phyloP scores from a whole-genome alignment of 2,888 invertebrate species.

The Himalopsyche kuldschensis region DNA sequence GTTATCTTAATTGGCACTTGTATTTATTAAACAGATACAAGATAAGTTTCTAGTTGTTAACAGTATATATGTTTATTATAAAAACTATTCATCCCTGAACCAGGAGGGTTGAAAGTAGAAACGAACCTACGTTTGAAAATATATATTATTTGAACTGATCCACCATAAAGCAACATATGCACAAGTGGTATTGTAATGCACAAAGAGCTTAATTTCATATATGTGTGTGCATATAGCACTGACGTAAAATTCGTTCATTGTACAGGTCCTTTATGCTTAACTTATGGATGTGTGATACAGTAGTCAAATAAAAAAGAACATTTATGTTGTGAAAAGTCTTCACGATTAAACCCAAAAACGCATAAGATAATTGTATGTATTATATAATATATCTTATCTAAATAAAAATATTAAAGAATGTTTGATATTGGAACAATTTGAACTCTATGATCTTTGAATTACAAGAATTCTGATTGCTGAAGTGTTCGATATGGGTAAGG shows the following conservation, averaged over 20 bases:
- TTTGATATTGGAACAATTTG: too few species aligned
- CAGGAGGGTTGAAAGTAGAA: neutral
- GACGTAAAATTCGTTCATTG: neutral
- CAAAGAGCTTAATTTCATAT: conserved; percentile 39
- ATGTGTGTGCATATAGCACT: neutral
- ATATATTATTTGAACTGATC: conserved; percentile 36
- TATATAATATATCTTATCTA: too few species aligned
- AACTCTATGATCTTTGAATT: too few species aligned
- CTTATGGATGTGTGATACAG: neutral
- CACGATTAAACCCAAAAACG: too few species aligned
- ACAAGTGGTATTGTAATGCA: conserved; percentile 53
- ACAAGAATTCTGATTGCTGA: too few species aligned
- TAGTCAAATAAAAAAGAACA: neutral
- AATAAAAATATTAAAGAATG: too few species aligned
- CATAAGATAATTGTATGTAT: too few species aligned
- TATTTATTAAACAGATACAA: neutral
- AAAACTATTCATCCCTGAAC: neutral
- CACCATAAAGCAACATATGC: conserved; percentile 47
- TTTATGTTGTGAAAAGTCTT: too few species aligned
- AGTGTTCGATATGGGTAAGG: too few species aligned
- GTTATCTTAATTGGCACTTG: neutral
- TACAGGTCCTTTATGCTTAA: conserved; percentile 19
- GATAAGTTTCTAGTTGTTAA: neutral
- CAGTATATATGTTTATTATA: neutral
- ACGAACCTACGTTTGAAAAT: conserved; percentile 9